Percentiles rank a stretch among this genome's conserved stretches.
Evolutionary conservation across 2,797 vertebrate genomes (phyloP).

Genomic region (Halcyon smyrnensis): DNA sequence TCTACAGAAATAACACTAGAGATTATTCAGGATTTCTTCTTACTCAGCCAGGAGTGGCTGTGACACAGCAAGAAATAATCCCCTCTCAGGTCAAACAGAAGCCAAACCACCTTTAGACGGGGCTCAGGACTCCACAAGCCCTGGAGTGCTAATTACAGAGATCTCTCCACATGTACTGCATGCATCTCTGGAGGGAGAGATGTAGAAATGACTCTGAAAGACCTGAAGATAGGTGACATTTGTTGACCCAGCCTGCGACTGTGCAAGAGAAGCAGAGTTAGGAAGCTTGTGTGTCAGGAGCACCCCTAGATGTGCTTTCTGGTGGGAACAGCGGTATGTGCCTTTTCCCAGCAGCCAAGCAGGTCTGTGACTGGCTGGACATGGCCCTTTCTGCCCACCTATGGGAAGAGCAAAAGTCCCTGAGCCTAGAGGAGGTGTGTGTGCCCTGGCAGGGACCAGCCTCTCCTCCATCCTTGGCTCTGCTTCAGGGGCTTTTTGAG

Average conservation of each 20-base stretch:
- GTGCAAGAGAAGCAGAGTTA: neutral
- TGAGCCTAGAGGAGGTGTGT: neutral
- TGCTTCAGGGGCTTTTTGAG: neutral
- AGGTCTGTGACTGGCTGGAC: neutral
- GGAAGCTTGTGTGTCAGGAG: neutral
- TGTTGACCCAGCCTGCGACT: neutral
- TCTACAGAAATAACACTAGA: constrained; percentile 24
- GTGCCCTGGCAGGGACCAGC: neutral
- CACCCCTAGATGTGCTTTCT: neutral
- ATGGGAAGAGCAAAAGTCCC: neutral
- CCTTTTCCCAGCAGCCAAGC: neutral
- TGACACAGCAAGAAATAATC: constrained; percentile 57
- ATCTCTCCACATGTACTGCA: neutral
- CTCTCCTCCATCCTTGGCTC: neutral
- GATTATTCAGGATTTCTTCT: constrained; percentile 49
- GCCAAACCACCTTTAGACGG: neutral
- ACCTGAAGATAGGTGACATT: neutral
- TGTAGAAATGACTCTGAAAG: neutral
- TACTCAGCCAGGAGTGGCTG: constrained; percentile 22
- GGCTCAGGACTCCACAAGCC: neutral
- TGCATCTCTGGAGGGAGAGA: neutral
- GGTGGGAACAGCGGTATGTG: neutral
- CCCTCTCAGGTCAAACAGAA: neutral
- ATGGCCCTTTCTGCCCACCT: neutral
- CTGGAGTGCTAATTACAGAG: neutral